phyloP scores from a whole-genome alignment of 2,113 vertebrate genomes.

The Haemorhous mexicanus region DNA sequence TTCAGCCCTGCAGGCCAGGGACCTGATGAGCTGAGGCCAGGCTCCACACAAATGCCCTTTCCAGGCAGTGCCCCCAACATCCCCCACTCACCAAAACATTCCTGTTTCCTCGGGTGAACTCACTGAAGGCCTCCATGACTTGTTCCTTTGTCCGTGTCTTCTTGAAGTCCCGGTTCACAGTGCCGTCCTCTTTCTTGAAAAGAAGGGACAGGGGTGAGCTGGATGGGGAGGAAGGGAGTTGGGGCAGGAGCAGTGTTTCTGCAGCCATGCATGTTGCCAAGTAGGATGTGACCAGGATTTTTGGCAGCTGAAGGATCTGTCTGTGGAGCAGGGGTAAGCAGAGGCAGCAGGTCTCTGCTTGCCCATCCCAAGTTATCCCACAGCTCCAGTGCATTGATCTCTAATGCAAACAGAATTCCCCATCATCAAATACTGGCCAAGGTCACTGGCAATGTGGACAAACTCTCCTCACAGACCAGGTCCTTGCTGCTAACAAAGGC shows the following conservation, averaged over 20 bases:
- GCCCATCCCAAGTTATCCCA: neutral
- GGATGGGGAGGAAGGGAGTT: neutral
- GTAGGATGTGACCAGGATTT: neutral
- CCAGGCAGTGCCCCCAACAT: neutral
- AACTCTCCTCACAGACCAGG: neutral
- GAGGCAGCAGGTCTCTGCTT: neutral
- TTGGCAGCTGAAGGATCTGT: neutral
- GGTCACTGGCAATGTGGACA: neutral
- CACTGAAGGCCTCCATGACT: constrained; percentile 85
- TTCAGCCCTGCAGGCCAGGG: neutral
- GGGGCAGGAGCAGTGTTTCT: neutral
- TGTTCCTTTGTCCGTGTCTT: constrained; percentile 93
- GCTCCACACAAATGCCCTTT: neutral
- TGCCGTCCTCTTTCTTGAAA: constrained; percentile 92
- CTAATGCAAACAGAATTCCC: neutral
- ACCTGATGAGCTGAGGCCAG: neutral
- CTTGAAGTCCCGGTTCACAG: constrained; percentile 97
- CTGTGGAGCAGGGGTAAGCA: neutral
- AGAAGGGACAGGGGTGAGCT: neutral
- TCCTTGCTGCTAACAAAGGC: neutral
- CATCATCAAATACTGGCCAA: neutral
- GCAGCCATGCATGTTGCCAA: neutral
- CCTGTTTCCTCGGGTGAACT: constrained; percentile 90
- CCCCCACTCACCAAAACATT: constrained; percentile 85
- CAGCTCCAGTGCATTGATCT: rapidly evolving